These are phyloP conservation scores for Semnornis frantzii DNA, from an alignment of 2,113 vertebrate genomes.

Conservation along the genomic window DNA sequence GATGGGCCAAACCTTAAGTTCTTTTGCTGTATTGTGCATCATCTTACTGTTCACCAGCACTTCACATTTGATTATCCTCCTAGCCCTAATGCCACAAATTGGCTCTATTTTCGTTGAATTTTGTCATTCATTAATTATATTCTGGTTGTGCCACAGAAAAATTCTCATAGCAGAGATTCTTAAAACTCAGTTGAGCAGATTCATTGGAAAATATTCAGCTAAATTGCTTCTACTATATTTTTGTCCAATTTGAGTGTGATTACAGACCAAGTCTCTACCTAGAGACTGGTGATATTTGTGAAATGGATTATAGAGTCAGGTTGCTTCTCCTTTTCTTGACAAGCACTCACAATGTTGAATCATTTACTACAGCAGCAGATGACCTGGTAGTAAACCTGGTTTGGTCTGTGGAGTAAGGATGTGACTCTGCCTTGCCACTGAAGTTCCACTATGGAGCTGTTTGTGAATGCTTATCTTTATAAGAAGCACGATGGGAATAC, in stretches of 20 bases:
- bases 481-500: fast-evolving
- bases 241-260: background rate
- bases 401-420: background rate
- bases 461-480: background rate
- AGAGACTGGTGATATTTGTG: background rate
- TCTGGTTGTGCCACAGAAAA: background rate
- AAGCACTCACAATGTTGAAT: background rate
- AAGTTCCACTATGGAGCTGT: background rate
- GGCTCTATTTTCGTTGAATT: background rate
- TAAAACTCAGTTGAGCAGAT: background rate
- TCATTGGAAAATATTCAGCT: background rate
- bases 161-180: background rate
- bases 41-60: background rate
- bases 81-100: background rate
- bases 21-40: background rate
- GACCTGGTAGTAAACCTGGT: background rate
- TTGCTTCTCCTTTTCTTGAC: background rate
- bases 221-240: background rate
- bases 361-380: background rate
- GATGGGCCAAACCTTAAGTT: background rate
- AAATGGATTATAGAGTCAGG: background rate
- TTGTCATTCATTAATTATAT: background rate
- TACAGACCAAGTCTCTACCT: background rate
- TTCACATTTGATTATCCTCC: background rate
- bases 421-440: background rate